These are phyloP conservation scores for Atrina japonica DNA, from an alignment of 2,888 invertebrate species.

Conservation along the genomic window DNA sequence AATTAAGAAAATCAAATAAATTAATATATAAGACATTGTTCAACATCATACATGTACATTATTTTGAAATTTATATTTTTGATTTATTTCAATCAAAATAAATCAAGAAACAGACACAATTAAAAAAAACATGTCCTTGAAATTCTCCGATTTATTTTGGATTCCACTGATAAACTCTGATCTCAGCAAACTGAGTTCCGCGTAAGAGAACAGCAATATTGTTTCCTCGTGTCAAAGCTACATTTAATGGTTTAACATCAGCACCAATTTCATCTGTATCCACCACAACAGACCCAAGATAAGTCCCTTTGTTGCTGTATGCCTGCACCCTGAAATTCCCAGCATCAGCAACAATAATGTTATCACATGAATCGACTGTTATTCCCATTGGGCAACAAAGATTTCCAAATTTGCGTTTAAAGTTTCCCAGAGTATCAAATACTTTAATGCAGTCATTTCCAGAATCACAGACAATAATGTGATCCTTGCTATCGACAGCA, in stretches of 20 bases:
- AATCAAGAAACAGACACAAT: too few relatives aligned
- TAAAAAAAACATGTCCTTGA: too few relatives aligned
- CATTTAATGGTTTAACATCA: constrained; percentile 68
- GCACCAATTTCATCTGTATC: constrained; percentile 65
- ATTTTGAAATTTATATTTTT: too few relatives aligned
- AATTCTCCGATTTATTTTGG: too few relatives aligned
- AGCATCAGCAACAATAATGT: constrained; percentile 75
- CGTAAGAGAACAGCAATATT: constrained; percentile 65
- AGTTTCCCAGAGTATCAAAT: constrained; percentile 67
- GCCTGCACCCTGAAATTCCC: constrained; percentile 74
- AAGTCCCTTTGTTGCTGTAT: constrained; percentile 66
- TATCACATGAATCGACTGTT: constrained; percentile 65
- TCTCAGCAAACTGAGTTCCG: constrained; percentile 75
- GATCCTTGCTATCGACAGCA: constrained; percentile 63
- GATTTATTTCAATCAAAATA: too few relatives aligned
- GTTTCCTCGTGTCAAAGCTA: constrained; percentile 66
- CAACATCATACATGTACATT: too few relatives aligned
- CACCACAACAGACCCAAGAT: constrained; percentile 59
- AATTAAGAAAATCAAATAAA: too few relatives aligned
- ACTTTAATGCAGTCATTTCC: constrained; percentile 71
- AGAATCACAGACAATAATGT: constrained; percentile 73
- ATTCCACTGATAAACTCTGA: constrained; percentile 62
- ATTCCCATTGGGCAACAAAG: constrained; percentile 72
- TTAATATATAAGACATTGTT: too few relatives aligned
- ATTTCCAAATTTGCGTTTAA: constrained; percentile 66